These are phyloP conservation scores for Ptilonorhynchus violaceus DNA, from an alignment of 2,113 vertebrate species.

Conservation along the genomic window DNA sequence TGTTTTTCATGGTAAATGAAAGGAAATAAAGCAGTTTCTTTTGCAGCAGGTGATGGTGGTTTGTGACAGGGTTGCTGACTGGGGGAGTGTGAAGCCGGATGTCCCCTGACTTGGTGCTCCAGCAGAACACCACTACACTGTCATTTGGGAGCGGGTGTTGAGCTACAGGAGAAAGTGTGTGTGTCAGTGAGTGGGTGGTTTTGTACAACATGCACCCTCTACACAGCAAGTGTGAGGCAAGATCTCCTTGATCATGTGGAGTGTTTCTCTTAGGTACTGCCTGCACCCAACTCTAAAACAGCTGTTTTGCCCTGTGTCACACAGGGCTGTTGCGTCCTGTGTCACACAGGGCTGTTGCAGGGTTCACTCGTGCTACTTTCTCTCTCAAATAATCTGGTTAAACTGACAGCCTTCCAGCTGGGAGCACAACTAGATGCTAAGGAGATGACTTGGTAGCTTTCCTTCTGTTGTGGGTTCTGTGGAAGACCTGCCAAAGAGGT, in stretches of 20 bases:
- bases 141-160: accelerated
- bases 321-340: background rate
- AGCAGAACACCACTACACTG: accelerated
- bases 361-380: background rate
- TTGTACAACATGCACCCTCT: background rate
- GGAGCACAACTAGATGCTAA: background rate
- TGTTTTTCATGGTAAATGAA: background rate
- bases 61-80: background rate
- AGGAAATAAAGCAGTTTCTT: background rate
- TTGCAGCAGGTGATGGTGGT: background rate
- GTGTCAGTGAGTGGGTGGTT: background rate
- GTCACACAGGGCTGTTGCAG: background rate
- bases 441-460: background rate
- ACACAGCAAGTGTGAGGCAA: background rate
- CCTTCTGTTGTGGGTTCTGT: background rate
- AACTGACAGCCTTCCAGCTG: background rate
- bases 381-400: background rate
- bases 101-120: accelerated
- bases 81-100: background rate
- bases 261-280: background rate
- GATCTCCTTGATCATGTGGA: background rate
- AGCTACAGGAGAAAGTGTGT: background rate
- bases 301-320: background rate
- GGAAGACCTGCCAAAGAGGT: background rate
- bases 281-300: background rate